Conservation (phyloP, 1,140 invertebrate species). For the Mylabris phalerata region DNA sequence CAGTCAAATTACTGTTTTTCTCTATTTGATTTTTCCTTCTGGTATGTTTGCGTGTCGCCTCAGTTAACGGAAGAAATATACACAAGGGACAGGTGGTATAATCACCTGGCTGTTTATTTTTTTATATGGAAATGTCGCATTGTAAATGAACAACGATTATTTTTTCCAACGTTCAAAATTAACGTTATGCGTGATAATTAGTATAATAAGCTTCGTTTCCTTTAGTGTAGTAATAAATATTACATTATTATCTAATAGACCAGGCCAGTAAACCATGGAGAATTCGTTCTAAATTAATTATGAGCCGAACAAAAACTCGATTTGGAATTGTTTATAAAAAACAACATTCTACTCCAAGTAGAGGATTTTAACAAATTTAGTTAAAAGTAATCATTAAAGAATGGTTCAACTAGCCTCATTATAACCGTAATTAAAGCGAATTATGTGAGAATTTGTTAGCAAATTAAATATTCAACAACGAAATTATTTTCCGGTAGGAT, state of each 20-base stretch:
- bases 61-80: conserved; percentile 1
- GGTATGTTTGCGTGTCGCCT: neutral
- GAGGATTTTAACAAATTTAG: conserved; percentile 8
- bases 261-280: conserved; percentile 8
- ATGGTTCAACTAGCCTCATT: no score
- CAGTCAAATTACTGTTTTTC: neutral
- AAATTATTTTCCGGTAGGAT: no score
- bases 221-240: neutral
- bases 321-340: no score
- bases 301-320: no score
- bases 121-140: no score
- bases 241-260: conserved; percentile 11
- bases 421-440: no score
- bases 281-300: conserved; percentile 6
- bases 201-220: conserved; percentile 5
- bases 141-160: no score
- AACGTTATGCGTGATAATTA: neutral
- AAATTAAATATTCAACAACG: no score
- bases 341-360: no score
- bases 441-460: no score
- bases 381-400: neutral
- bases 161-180: no score
- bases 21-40: no score
- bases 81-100: neutral
- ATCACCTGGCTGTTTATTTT: neutral